Base-by-base conservation (phyloP, 2,888 invertebrate genomes). In the Drosophila neutralis region DNA sequence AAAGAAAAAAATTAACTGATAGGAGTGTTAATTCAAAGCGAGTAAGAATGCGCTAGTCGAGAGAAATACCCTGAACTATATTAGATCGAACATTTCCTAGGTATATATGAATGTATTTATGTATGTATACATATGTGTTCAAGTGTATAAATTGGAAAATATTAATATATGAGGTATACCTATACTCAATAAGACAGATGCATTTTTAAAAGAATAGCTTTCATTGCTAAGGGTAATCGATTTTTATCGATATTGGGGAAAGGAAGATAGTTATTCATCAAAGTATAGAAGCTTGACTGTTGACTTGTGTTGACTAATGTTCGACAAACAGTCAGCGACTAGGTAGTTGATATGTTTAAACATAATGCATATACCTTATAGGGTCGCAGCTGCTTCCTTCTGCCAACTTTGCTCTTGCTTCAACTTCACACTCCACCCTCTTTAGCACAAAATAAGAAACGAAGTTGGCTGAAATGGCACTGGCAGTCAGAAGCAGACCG, bases 401-500 rank as follows among this genome's bases (percentile, higher is more conserved):
- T 24, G 45, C 7, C 45, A 24, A 45, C 31, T 31, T 21, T 15
- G 21, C 45, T 45, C 24, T 45, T 45, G 13, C 21, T 15, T 15
- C 45, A 15, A 8, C 8, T 45, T 45, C 24, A 15, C 21, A 15
- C 21, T 13, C 21, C 8, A 45, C 45, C 15, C 2, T 8, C 15
- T 8, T 24, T 45, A 15, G 10, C 21, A 18, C 31, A 56, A 63
- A 66, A 69, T 18, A 48, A 33, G 42, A 63, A 18, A 52, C 38
- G 51, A 65, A 61, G 52, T 71, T 62, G 62, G 59, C 42, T 61
- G 73, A 78, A 79, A 79, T 81, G 66, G 82, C 67, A 67, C 60
- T 10, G 53, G 54, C 65, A 71, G 64, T 61, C 71, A 67, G 68
- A 51, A 56, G 27, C 60, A 54, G 71, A 51, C 63, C 59, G 65